These are phyloP conservation scores for Gymnobelideus leadbeateri DNA, from an alignment of 2,113 vertebrate genomes.

Conservation along the genomic window DNA sequence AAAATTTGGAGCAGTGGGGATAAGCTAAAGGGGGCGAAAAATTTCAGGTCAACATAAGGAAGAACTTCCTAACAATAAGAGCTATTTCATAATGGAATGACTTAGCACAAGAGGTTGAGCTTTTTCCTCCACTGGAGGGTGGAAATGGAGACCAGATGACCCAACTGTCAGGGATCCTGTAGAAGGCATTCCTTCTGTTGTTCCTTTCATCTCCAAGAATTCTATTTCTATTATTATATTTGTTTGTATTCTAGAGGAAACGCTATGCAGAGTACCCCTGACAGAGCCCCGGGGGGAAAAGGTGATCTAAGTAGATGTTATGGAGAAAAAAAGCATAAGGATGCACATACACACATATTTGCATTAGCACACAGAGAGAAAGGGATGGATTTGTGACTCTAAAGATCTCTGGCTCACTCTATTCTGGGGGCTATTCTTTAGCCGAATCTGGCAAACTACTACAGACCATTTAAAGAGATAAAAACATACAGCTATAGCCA, in stretches of 20 bases:
- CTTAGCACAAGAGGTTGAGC: not conserved
- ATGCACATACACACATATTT: not conserved
- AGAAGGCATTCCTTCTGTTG: not conserved
- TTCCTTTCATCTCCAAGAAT: not conserved
- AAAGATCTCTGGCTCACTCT: not conserved
- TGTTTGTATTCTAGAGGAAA: not conserved
- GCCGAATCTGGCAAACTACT: not conserved
- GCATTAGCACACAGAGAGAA: not conserved
- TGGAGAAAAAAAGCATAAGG: not conserved
- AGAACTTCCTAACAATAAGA: not conserved
- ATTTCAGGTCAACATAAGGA: not conserved
- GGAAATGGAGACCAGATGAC: not conserved
- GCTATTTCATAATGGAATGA: not conserved
- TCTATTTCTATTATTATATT: not conserved
- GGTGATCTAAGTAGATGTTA: not conserved
- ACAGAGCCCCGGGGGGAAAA: not conserved
- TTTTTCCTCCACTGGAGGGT: not conserved
- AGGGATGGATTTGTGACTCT: not conserved
- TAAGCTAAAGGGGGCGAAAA: not conserved
- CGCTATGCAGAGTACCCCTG: not conserved
- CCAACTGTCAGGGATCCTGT: not conserved
- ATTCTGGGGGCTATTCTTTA: not conserved
- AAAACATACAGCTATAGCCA: not conserved
- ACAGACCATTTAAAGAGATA: not conserved
- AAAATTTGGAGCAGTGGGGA: not conserved